These are phyloP conservation scores for Dryocosmus kuriphilus DNA, from an alignment of 2,888 invertebrate species.

Conservation along the genomic window DNA sequence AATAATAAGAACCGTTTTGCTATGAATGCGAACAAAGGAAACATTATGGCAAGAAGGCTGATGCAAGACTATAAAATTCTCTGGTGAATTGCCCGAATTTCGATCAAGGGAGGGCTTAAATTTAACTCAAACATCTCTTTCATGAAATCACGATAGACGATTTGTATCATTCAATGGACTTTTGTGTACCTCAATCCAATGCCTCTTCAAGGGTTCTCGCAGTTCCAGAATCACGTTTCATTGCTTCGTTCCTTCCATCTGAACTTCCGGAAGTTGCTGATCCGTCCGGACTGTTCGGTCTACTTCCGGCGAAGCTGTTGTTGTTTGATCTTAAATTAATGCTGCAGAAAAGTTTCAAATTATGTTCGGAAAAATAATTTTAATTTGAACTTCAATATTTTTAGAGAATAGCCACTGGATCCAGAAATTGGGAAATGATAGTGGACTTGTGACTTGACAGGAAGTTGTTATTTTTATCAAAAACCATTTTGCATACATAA, in stretches of 20 bases:
- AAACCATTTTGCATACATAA: too few relatives aligned
- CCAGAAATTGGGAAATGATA: too few relatives aligned
- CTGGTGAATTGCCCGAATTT: not conserved
- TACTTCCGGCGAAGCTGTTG: not conserved
- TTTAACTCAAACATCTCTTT: not conserved
- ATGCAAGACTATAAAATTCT: not conserved
- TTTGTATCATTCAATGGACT: not conserved
- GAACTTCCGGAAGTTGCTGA: conserved; percentile 38
- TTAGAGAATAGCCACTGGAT: too few relatives aligned
- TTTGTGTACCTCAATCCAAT: not conserved
- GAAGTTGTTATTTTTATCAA: too few relatives aligned
- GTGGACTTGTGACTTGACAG: too few relatives aligned
- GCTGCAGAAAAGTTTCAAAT: not conserved
- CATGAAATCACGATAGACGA: not conserved
- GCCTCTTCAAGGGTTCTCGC: not conserved
- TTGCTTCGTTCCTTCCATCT: conserved; percentile 35
- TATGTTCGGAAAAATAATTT: not conserved
- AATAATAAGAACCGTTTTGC: not conserved
- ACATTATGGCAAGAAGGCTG: not conserved
- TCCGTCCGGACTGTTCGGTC: not conserved
- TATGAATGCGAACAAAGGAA: not conserved
- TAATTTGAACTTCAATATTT: not conserved
- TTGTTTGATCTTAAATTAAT: not conserved
- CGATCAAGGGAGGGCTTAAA: not conserved
- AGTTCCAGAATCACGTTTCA: not conserved